A percentile compares a stretch with the other conserved stretches of the same genome.
phyloP scores from a whole-genome alignment of 92 coral and sea anemone species.

The Virgularia gustaviana region DNA sequence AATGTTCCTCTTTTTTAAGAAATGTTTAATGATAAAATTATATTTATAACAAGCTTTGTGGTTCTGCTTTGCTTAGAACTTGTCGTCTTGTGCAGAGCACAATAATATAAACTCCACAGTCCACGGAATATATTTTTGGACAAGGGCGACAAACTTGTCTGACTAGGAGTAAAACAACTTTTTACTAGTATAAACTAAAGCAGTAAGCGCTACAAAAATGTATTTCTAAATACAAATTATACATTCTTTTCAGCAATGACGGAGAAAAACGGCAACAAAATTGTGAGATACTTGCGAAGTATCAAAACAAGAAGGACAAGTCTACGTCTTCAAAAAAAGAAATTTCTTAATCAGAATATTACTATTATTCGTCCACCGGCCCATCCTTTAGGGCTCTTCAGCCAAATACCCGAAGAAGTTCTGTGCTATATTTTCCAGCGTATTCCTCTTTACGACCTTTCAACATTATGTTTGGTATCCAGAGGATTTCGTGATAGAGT shows the following conservation, averaged over 20 bases:
- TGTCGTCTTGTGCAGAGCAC: too few species aligned
- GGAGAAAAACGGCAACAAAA: conserved; percentile 11
- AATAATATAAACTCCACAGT: too few species aligned
- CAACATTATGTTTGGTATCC: conserved; percentile 73
- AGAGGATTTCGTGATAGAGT: conserved; percentile 69
- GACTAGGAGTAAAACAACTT: too few species aligned
- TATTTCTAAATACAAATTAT: background rate
- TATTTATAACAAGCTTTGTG: too few species aligned
- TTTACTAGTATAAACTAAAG: too few species aligned
- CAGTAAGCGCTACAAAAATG: too few species aligned
- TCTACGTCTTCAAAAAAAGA: conserved; percentile 40
- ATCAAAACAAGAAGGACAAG: conserved; percentile 62
- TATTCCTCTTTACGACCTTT: conserved; percentile 68
- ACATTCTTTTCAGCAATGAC: background rate
- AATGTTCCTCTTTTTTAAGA: too few species aligned
- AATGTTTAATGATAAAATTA: too few species aligned
- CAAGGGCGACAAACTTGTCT: too few species aligned
- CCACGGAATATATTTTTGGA: too few species aligned
- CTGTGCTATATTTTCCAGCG: conserved; percentile 60
- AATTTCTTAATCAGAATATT: conserved; percentile 33
- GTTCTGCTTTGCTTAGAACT: too few species aligned
- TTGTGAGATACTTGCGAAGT: conserved; percentile 69
- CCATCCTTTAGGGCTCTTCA: conserved; percentile 64
- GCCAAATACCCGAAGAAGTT: conserved; percentile 74
- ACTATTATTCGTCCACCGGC: conserved; percentile 23